A percentile compares a stretch with the other conserved stretches of the same genome.
Conservation (phyloP, 1,140 invertebrate genomes). For the Sinella curviseta region DNA sequence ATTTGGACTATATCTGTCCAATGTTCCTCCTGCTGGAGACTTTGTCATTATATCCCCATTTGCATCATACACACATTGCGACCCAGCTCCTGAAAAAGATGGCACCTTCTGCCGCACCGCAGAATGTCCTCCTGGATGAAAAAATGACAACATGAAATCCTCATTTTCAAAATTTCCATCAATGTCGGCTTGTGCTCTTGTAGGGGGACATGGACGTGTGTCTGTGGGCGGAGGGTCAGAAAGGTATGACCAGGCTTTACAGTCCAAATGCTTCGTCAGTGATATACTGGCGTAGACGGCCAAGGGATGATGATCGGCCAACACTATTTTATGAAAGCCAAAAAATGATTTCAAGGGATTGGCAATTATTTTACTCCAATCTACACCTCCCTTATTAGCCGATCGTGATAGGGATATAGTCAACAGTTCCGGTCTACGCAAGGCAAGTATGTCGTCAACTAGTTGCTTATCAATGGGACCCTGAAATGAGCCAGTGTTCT, state of each 20-base stretch:
- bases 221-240: background rate
- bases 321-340: background rate
- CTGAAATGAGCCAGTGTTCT: background rate
- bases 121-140: slow-evolving; percentile 22
- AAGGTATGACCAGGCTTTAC: background rate
- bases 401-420: background rate
- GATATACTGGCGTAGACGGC: background rate
- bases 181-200: background rate
- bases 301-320: background rate
- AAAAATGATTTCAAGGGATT: background rate
- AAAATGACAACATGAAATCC: background rate
- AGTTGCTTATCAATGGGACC: background rate
- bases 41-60: slow-evolving; percentile 17
- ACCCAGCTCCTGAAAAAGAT: background rate
- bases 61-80: slow-evolving; percentile 33
- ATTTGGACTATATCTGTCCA: slow-evolving; percentile 23
- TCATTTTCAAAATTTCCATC: slow-evolving; percentile 20
- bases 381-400: background rate
- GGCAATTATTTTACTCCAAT: background rate
- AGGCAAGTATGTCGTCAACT: background rate
- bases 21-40: slow-evolving; percentile 13
- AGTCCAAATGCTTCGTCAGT: background rate
- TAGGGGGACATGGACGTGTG: background rate
- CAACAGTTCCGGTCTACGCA: background rate
- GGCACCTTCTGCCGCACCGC: background rate